Evolutionary conservation across 2,797 vertebrate genomes (phyloP).

Genomic region (Threskiornis aethiopicus): DNA sequence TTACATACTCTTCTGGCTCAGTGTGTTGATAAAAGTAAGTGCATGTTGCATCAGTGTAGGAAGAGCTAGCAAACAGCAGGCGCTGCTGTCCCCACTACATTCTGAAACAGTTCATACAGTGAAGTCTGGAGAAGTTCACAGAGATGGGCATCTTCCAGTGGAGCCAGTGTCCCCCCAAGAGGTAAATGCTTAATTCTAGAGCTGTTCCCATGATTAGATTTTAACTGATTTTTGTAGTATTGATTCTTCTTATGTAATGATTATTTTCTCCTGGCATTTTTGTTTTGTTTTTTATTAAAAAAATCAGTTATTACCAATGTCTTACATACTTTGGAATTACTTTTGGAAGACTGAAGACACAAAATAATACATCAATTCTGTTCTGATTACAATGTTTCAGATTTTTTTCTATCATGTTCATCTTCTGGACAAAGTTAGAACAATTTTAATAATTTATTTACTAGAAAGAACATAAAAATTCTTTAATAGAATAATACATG

Average conservation of each 20-base stretch:
- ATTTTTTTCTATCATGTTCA: neutral
- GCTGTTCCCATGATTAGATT: neutral
- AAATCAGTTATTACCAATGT: neutral
- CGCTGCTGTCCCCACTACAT: neutral
- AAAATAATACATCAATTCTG: neutral
- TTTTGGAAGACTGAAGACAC: neutral
- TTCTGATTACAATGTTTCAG: neutral
- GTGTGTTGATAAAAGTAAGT: neutral
- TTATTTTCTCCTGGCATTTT: neutral
- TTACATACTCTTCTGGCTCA: neutral
- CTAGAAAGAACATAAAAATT: neutral
- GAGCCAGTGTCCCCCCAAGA: neutral
- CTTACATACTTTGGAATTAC: neutral
- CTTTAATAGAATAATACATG: neutral
- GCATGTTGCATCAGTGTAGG: neutral
- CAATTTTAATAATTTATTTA: neutral
- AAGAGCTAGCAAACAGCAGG: neutral
- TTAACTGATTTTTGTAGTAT: neutral
- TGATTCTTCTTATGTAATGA: neutral
- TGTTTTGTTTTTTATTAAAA: neutral
- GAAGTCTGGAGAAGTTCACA: neutral
- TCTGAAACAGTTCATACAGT: neutral
- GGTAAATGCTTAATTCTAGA: neutral
- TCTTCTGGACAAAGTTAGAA: neutral
- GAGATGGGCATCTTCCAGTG: neutral